Conservation (phyloP, 2,113 vertebrate species). For the Pipa parva region DNA sequence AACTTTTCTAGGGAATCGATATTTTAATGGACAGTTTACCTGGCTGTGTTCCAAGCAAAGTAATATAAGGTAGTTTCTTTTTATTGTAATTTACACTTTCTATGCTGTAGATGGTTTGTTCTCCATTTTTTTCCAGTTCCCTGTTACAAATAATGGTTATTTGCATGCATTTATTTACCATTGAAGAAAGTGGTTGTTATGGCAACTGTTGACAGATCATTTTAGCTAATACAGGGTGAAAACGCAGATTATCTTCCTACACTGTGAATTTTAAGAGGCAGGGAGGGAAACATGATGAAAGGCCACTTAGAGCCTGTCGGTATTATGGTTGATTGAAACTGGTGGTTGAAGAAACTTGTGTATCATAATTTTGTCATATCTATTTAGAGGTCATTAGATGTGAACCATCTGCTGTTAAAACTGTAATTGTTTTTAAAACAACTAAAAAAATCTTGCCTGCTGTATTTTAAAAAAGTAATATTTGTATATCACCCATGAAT, state of each 20-base stretch:
- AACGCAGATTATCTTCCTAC: constrained; percentile 38
- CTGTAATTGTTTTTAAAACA: no score
- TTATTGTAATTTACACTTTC: constrained; percentile 20
- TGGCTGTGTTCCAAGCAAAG: constrained; percentile 22
- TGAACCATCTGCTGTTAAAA: no score
- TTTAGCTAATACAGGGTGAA: constrained; percentile 23
- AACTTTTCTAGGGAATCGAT: constrained; percentile 29
- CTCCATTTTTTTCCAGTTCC: constrained; percentile 1
- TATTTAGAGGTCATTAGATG: no score
- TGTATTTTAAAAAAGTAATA: no score
- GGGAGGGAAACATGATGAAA: constrained; percentile 22
- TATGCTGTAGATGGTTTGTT: constrained; percentile 17
- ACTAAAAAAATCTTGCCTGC: no score
- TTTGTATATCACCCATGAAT: no score
- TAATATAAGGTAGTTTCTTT: constrained; percentile 29
- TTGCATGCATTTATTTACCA: constrained; percentile 39
- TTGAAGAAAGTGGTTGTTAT: constrained; percentile 37
- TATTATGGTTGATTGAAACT: no score
- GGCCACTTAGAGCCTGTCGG: constrained; percentile 24
- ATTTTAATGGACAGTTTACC: constrained; percentile 18
- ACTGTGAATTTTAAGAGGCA: constrained; percentile 20
- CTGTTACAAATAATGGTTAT: constrained; percentile 14
- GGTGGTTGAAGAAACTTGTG: no score
- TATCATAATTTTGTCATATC: no score
- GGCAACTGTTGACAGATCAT: constrained; percentile 39